Percentiles rank a stretch among this genome's conserved stretches.
Evolutionary conservation across 2,113 vertebrate species (phyloP).

Genomic region (Aegithalos caudatus): DNA sequence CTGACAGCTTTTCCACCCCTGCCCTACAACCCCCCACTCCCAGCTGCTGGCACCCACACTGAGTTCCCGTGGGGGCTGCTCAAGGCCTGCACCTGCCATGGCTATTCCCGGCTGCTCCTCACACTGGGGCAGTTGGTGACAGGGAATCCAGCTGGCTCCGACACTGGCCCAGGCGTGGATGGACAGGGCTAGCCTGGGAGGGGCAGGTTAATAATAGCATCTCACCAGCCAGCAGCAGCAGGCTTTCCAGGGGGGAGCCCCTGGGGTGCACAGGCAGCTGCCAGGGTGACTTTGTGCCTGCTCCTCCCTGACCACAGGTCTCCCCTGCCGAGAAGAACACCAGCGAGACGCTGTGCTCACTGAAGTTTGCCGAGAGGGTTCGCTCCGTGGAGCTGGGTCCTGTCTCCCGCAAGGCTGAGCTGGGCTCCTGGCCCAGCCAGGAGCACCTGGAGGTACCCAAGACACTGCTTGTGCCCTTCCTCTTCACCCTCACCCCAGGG

Average conservation of each 20-base stretch:
- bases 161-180: fast-evolving
- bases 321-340: conserved; percentile 85
- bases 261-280: fast-evolving
- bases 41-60: fast-evolving
- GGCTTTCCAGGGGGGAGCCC: not conserved
- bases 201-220: not conserved
- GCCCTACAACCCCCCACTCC: not conserved
- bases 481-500: not conserved
- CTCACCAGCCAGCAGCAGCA: fast-evolving
- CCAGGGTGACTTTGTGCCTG: not conserved
- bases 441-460: conserved; percentile 86
- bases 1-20: not conserved
- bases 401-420: conserved; percentile 72
- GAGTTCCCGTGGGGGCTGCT: fast-evolving
- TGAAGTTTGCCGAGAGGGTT: conserved; percentile 93
- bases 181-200: not conserved
- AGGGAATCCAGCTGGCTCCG: not conserved
- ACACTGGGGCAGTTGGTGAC: not conserved
- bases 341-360: conserved; percentile 90
- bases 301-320: conserved; percentile 68
- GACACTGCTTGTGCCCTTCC: fast-evolving
- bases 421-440: conserved; percentile 84
- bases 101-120: not conserved
- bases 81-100: not conserved
- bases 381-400: conserved; percentile 87